phyloP scores from a whole-genome alignment of 2,797 vertebrate species.

The Gadopsis bispinosus region DNA sequence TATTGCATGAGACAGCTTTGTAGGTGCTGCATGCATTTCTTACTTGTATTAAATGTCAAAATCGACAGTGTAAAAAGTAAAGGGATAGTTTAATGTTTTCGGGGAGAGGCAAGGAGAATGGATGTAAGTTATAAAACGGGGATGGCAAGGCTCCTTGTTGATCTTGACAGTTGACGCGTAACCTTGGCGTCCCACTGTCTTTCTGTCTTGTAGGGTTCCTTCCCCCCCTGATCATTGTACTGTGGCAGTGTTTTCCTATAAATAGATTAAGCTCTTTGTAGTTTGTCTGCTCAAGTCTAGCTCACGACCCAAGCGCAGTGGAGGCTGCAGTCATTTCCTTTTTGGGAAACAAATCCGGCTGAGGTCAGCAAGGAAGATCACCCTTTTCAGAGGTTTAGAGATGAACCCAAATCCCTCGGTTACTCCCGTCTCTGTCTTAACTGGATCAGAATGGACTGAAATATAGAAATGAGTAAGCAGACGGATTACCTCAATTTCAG shows the following conservation, averaged over 20 bases:
- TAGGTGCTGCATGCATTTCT: slow-evolving; percentile 51
- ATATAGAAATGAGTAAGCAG: slow-evolving; percentile 43
- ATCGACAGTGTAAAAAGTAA: slow-evolving; percentile 61
- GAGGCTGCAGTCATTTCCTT: slow-evolving; percentile 81
- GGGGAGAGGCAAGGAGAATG: slow-evolving; percentile 48
- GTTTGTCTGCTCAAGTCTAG: slow-evolving; percentile 66
- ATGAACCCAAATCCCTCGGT: slow-evolving; percentile 74
- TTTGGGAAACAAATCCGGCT: slow-evolving; percentile 73
- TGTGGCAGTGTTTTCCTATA: slow-evolving; percentile 85
- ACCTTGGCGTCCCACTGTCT: slow-evolving; percentile 70
- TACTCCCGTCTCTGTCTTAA: slow-evolving; percentile 22
- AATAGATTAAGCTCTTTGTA: slow-evolving; percentile 85
- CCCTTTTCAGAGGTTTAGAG: slow-evolving; percentile 67
- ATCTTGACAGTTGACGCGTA: slow-evolving; percentile 66
- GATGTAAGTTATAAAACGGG: slow-evolving; percentile 57
- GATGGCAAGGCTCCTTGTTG: slow-evolving; percentile 51
- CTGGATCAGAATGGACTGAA: slow-evolving; percentile 41
- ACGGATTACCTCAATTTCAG: slow-evolving; percentile 44
- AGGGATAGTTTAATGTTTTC: slow-evolving; percentile 62
- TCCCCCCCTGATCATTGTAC: slow-evolving; percentile 71
- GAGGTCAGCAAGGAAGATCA: slow-evolving; percentile 74
- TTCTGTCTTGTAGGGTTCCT: slow-evolving; percentile 66
- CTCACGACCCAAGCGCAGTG: slow-evolving; percentile 76
- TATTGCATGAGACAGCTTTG: slow-evolving; percentile 54
- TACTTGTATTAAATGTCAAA: slow-evolving; percentile 64